Evolutionary conservation across 2,797 vertebrate species (phyloP).

Genomic region (Phaenicophaeus curvirostris): DNA sequence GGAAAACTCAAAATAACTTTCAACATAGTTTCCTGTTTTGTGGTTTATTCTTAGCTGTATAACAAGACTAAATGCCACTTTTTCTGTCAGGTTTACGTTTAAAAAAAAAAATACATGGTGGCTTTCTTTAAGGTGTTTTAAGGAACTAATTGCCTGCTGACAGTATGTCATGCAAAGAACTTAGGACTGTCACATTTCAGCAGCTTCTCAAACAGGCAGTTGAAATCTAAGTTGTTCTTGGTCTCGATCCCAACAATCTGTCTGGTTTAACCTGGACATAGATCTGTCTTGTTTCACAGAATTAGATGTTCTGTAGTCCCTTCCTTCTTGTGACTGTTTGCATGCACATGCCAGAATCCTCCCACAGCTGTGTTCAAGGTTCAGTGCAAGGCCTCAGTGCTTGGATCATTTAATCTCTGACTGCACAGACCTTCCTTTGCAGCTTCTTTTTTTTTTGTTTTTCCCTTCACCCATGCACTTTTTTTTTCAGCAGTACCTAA

Average conservation of each 20-base stretch:
- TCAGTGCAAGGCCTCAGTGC: conserved; percentile 60
- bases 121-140: neutral
- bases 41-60: neutral
- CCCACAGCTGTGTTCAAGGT: conserved; percentile 59
- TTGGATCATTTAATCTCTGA: conserved; percentile 48
- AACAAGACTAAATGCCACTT: neutral
- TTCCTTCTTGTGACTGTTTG: neutral
- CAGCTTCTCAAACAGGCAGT: neutral
- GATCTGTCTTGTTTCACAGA: conserved; percentile 42
- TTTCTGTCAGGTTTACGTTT: neutral
- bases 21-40: neutral
- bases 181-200: neutral
- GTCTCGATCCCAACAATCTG: conserved; percentile 32
- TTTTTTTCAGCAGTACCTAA: neutral
- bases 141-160: conserved; percentile 1
- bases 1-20: neutral
- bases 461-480: neutral
- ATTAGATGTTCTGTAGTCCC: conserved; percentile 7
- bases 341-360: neutral
- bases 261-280: neutral
- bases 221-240: conserved; percentile 29
- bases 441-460: neutral
- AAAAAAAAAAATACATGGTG: neutral
- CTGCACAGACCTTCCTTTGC: conserved; percentile 41
- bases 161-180: neutral